Percentiles rank a stretch among this genome's conserved stretches.
These are phyloP conservation scores for Lepidochitona cinerea DNA, from an alignment of 2,888 invertebrate genomes.

Conservation along the genomic window DNA sequence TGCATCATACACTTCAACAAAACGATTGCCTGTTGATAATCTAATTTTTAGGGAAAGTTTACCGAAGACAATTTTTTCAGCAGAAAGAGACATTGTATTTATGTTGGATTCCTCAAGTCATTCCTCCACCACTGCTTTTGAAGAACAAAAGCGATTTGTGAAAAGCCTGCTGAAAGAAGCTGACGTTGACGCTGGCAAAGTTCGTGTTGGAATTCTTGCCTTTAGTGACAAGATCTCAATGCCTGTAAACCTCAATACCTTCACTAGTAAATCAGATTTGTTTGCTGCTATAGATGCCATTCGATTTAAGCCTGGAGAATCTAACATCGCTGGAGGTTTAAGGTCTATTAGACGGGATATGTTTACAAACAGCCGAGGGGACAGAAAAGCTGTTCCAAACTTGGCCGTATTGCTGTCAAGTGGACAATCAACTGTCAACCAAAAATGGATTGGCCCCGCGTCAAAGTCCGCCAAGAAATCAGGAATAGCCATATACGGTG, in stretches of 20 bases:
- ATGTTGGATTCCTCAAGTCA: constrained; percentile 36
- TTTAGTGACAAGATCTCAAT: constrained; percentile 20
- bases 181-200: background rate
- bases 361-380: constrained; percentile 45
- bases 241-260: constrained; percentile 30
- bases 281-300: constrained; percentile 30
- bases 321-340: constrained; percentile 56
- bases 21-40: no score
- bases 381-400: constrained; percentile 45
- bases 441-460: background rate
- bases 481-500: background rate
- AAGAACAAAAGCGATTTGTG: constrained; percentile 24
- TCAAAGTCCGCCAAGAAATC: background rate
- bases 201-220: constrained; percentile 12
- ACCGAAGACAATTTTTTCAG: no score
- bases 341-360: constrained; percentile 43
- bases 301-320: constrained; percentile 52
- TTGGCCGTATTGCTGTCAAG: constrained; percentile 11
- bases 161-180: constrained; percentile 21
- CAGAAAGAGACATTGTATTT: constrained; percentile 33
- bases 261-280: constrained; percentile 15
- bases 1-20: background rate
- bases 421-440: background rate
- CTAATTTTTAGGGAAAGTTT: no score
- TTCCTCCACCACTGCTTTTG: constrained; percentile 32